These are phyloP conservation scores for Phoxinus dragarum DNA, from an alignment of 2,797 vertebrate species.

Conservation along the genomic window DNA sequence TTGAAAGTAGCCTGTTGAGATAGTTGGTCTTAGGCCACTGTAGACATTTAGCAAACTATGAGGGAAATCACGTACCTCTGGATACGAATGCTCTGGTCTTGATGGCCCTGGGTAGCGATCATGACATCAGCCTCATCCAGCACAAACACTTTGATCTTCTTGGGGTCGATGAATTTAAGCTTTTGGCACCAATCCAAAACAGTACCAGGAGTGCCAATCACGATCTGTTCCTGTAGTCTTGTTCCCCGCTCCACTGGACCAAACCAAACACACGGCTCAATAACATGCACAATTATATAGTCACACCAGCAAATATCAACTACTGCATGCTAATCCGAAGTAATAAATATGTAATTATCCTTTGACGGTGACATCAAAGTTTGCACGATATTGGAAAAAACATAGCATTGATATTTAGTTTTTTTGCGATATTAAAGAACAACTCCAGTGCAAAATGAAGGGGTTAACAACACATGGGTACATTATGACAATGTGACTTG, in stretches of 20 bases:
- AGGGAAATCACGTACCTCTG: constrained; percentile 83
- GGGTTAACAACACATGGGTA: no score
- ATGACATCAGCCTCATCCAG: constrained; percentile 90
- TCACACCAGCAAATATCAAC: neutral
- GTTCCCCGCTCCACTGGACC: constrained; percentile 88
- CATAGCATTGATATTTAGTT: neutral
- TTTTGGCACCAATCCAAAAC: constrained; percentile 97
- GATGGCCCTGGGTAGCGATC: constrained; percentile 97
- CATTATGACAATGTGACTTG: no score
- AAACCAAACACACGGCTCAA: constrained; percentile 9
- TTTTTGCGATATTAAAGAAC: neutral
- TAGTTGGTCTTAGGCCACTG: neutral
- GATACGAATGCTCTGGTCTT: constrained; percentile 98
- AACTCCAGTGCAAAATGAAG: no score
- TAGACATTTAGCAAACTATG: neutral
- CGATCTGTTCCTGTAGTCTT: constrained; percentile 92
- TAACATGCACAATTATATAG: neutral
- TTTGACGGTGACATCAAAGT: neutral
- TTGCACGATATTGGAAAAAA: no score
- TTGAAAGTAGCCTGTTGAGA: no score
- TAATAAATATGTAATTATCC: neutral
- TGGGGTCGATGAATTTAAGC: constrained; percentile 95
- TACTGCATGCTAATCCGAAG: neutral
- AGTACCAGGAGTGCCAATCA: constrained; percentile 95
- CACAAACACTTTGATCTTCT: constrained; percentile 96